A percentile compares a stretch with the other conserved stretches of the same genome.
Evolutionary conservation across 2,113 vertebrate species (phyloP).

Genomic region (Campylomormyrus numenius): DNA sequence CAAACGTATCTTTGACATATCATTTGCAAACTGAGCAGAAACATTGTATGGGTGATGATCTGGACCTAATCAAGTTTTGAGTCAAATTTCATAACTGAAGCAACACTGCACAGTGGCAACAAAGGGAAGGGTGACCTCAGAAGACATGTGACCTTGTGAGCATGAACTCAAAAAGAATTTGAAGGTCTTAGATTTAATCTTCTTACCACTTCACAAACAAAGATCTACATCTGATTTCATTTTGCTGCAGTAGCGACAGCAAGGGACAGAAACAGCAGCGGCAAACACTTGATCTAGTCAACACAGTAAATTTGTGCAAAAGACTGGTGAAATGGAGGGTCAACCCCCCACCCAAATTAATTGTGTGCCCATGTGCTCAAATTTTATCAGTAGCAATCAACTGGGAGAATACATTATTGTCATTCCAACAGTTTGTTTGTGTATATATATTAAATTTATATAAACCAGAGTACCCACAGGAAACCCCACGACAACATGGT

Average conservation of each 20-base stretch:
- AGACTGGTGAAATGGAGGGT: neutral
- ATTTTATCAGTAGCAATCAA: neutral
- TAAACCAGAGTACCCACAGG: too few species aligned
- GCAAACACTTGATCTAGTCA: neutral
- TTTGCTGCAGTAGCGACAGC: neutral
- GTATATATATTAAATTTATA: too few species aligned
- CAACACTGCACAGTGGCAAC: neutral
- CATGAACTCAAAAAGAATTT: neutral
- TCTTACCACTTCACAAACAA: neutral
- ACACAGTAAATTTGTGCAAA: neutral
- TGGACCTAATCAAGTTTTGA: neutral
- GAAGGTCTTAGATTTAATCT: neutral
- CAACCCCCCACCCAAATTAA: neutral
- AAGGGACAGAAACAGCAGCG: neutral
- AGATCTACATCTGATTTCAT: neutral
- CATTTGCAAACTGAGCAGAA: neutral
- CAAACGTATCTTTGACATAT: neutral
- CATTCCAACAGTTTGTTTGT: too few species aligned
- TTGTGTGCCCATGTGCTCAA: neutral
- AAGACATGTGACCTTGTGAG: neutral
- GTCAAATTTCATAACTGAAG: neutral
- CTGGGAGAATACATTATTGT: neutral
- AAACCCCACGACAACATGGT: too few species aligned
- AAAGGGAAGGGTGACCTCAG: neutral
- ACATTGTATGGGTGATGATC: neutral